These are phyloP conservation scores for Myotis yumanensis DNA, from an alignment of 2,113 vertebrate species.

Conservation along the genomic window DNA sequence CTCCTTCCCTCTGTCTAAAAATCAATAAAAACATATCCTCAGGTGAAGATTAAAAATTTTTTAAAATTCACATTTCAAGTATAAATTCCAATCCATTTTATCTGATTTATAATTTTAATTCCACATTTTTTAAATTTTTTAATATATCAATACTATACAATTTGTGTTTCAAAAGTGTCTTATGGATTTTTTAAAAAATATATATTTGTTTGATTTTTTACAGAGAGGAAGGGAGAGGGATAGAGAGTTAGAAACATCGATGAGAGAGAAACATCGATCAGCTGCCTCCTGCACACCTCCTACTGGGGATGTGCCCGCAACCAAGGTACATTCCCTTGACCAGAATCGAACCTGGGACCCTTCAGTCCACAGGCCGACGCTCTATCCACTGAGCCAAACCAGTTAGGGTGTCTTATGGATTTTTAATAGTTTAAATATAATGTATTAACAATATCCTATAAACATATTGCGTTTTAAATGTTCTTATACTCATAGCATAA, in stretches of 20 bases:
- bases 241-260: no score
- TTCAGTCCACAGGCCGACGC: no score
- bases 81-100: background rate
- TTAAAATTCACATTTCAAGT: background rate
- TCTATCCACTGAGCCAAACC: no score
- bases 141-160: background rate
- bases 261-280: no score
- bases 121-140: background rate
- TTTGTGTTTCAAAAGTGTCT: background rate
- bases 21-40: no score
- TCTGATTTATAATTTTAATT: constrained; percentile 16
- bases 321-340: no score
- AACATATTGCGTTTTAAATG: background rate
- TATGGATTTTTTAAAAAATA: background rate
- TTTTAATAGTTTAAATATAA: constrained; percentile 22
- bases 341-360: no score
- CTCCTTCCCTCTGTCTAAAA: no score
- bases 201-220: background rate
- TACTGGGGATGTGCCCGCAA: no score
- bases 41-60: no score
- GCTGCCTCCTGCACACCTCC: no score
- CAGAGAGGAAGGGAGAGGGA: no score
- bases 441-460: background rate
- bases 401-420: background rate
- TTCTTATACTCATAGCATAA: background rate